A percentile compares a stretch with the other conserved stretches of the same genome.
Conservation (phyloP, 1,140 invertebrate genomes). For the Colletes gigas region DNA sequence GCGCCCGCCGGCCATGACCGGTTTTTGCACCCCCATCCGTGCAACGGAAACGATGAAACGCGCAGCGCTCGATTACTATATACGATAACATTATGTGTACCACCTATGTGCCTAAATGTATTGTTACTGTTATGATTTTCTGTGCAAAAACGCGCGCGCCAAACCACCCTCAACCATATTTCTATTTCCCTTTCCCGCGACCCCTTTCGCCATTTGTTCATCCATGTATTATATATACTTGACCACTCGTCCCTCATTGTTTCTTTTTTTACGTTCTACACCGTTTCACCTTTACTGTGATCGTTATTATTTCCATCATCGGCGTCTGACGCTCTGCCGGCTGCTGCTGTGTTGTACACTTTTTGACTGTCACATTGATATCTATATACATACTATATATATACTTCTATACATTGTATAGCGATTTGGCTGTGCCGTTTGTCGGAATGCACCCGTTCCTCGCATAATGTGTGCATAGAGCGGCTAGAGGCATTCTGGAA, state of each 20-base stretch:
- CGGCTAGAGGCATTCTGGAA: background rate
- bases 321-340: slow-evolving; percentile 26
- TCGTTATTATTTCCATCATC: slow-evolving; percentile 32
- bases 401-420: slow-evolving; percentile 15
- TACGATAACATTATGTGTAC: slow-evolving; percentile 50
- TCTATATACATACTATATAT: slow-evolving; percentile 16
- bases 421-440: slow-evolving; percentile 38
- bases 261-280: slow-evolving; percentile 3
- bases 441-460: slow-evolving; percentile 46
- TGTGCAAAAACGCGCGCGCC: background rate
- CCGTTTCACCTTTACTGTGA: slow-evolving; percentile 24
- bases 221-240: background rate
- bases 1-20: slow-evolving; percentile 44
- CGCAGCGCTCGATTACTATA: slow-evolving; percentile 45
- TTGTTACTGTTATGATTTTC: slow-evolving; percentile 21
- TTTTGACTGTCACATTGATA: slow-evolving; percentile 31
- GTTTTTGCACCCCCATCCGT: slow-evolving; percentile 49
- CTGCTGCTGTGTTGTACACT: slow-evolving; percentile 46
- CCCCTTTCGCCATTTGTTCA: background rate
- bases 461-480: slow-evolving; percentile 25
- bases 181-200: too few relatives aligned
- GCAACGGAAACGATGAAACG: slow-evolving; percentile 40
- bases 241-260: slow-evolving; percentile 11
- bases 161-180: too few relatives aligned
- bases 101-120: slow-evolving; percentile 47